A percentile compares a stretch with the other conserved stretches of the same genome.
Evolutionary conservation across 35 echinoderm and acorn worm species (phyloP).

Genomic region (Acanthaster planci): DNA sequence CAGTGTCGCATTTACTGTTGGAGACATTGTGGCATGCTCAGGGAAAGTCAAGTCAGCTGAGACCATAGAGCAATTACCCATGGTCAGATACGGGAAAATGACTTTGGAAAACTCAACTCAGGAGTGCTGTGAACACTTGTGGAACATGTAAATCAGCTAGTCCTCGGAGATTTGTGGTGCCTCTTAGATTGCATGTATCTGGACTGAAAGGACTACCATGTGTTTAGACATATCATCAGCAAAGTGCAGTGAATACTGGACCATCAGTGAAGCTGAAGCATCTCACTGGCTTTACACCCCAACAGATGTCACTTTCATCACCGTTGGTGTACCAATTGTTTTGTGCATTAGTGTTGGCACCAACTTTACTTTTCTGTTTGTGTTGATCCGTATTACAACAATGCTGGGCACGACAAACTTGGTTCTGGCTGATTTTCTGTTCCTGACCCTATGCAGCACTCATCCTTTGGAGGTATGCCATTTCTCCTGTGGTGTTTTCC

Average conservation of each 20-base stretch:
- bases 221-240: not conserved
- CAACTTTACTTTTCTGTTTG: not conserved
- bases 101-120: no score
- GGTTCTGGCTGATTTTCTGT: not conserved
- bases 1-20: no score
- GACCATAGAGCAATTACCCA: no score
- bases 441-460: not conserved
- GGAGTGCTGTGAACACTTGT: no score
- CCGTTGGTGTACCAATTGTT: not conserved
- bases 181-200: not conserved
- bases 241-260: not conserved
- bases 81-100: no score
- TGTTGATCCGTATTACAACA: not conserved
- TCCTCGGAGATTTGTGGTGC: no score
- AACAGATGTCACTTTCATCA: not conserved
- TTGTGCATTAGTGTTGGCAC: not conserved
- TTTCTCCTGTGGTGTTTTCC: not conserved
- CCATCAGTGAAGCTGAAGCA: not conserved
- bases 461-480: not conserved
- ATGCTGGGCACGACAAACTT: not conserved
- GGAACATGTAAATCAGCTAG: no score
- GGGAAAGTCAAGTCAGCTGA: no score
- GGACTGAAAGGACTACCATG: not conserved
- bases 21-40: no score
- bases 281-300: not conserved